These are phyloP conservation scores for Conopomorpha cramerella DNA, from an alignment of 1,140 invertebrate genomes.

Conservation along the genomic window DNA sequence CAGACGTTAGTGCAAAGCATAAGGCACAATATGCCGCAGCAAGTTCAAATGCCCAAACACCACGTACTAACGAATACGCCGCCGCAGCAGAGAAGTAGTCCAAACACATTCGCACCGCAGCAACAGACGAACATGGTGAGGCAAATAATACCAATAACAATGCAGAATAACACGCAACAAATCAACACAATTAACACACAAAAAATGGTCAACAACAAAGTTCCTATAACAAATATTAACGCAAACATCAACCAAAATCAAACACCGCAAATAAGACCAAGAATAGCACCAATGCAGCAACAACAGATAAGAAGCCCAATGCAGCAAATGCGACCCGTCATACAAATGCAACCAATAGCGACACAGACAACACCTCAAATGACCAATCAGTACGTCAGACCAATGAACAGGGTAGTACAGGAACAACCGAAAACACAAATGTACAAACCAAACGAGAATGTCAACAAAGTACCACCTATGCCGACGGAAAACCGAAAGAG, in stretches of 20 bases:
- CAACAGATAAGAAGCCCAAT: conserved; percentile 9
- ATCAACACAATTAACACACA: neutral
- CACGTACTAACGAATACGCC: neutral
- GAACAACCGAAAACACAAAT: neutral
- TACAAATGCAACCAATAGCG: neutral
- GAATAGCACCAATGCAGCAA: conserved; percentile 3
- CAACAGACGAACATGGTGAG: too few species aligned
- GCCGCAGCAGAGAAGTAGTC: neutral
- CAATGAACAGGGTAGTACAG: neutral
- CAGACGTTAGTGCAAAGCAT: neutral
- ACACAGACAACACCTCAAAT: neutral
- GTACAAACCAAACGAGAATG: neutral
- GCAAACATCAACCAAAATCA: conserved; percentile 3
- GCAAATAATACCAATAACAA: conserved; percentile 1
- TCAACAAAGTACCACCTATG: too few species aligned
- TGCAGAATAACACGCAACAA: neutral
- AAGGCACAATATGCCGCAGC: neutral
- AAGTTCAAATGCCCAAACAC: neutral
- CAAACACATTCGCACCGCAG: too few species aligned
- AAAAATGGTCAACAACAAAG: conserved; percentile 6
- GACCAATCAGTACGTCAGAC: too few species aligned
- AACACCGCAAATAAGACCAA: too few species aligned
- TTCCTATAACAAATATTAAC: conserved; percentile 10
- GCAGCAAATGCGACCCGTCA: too few species aligned
- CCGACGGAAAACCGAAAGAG: conserved; percentile 27